Conservation (phyloP, 2,888 invertebrate genomes). For the Hypsopygia costalis region DNA sequence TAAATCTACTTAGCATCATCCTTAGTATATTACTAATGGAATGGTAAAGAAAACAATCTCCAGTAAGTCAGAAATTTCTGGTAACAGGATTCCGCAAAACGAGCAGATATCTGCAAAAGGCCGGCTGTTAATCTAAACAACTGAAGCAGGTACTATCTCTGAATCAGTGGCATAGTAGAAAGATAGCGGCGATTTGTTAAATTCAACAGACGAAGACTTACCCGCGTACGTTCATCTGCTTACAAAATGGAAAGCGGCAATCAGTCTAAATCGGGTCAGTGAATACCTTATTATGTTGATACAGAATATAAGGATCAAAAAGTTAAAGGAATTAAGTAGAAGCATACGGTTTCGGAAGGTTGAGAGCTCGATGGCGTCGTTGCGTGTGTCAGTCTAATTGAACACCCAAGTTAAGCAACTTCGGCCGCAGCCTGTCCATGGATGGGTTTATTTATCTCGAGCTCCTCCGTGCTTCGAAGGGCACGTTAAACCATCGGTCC, state of each 20-base stretch:
- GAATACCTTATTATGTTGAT: background rate
- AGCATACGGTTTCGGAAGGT: too few species aligned
- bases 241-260: background rate
- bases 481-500: too few species aligned
- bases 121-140: conserved; percentile 11
- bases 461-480: too few species aligned
- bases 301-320: too few species aligned
- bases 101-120: conserved; percentile 7
- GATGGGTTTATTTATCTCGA: too few species aligned
- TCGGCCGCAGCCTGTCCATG: too few species aligned
- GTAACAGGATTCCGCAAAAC: conserved; percentile 2
- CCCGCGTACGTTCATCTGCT: background rate
- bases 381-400: too few species aligned
- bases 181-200: conserved; percentile 3
- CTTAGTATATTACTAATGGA: background rate
- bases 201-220: background rate
- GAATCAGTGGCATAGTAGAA: conserved; percentile 9
- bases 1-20: too few species aligned
- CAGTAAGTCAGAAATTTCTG: background rate
- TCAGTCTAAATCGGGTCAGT: conserved; percentile 1
- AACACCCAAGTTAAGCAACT: too few species aligned
- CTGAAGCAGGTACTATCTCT: conserved; percentile 10
- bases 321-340: too few species aligned
- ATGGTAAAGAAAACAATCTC: background rate
- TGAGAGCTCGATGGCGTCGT: too few species aligned